Conservation (phyloP, 2,888 invertebrate species). For the Stegana nigrithorax region DNA sequence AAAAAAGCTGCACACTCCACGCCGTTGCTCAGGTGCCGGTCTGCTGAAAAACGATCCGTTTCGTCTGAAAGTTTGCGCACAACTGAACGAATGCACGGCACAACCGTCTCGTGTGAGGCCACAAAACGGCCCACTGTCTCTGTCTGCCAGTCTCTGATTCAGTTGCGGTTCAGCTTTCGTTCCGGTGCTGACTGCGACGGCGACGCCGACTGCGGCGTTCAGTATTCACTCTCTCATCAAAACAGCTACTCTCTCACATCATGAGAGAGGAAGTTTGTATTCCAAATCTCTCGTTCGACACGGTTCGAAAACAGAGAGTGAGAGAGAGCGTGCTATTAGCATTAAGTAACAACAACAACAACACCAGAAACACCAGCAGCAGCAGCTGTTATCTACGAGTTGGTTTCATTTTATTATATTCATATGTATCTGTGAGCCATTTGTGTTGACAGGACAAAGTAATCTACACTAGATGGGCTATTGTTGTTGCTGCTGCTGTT, state of each 20-base stretch:
- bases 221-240: too few relatives aligned
- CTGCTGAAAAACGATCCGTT: constrained; percentile 48
- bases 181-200: constrained; percentile 32
- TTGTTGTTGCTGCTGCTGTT: background rate
- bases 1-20: constrained; percentile 17
- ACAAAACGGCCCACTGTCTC: constrained; percentile 20
- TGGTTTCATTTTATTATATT: constrained; percentile 18
- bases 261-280: constrained; percentile 10
- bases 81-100: constrained; percentile 46
- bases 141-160: background rate
- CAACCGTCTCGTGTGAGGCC: constrained; percentile 34
- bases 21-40: constrained; percentile 25
- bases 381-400: constrained; percentile 45
- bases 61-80: constrained; percentile 60
- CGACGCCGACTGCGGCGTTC: constrained; percentile 30
- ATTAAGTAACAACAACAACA: background rate
- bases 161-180: constrained; percentile 12
- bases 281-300: too few relatives aligned
- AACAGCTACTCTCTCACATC: too few relatives aligned
- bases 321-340: background rate
- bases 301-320: background rate
- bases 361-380: background rate
- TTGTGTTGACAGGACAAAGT: background rate
- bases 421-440: constrained; percentile 26
- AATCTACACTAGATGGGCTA: background rate